These are phyloP conservation scores for Lasioglossum villosulum DNA, from an alignment of 2,888 invertebrate genomes.

Conservation along the genomic window DNA sequence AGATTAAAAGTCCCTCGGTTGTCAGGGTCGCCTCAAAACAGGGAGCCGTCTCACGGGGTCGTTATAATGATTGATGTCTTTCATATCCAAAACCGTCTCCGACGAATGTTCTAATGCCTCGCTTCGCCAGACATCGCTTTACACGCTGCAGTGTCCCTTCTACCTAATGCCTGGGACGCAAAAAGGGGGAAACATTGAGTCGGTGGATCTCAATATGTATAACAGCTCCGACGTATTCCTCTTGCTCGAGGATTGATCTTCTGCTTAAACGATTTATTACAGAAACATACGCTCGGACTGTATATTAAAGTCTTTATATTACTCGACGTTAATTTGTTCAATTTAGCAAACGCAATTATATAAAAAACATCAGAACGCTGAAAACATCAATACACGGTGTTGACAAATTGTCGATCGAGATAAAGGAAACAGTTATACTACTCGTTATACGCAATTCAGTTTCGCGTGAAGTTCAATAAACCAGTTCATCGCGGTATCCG, in stretches of 20 bases:
- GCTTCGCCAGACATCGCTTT: conserved; percentile 47
- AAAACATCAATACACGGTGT: too few relatives aligned
- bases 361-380: too few relatives aligned
- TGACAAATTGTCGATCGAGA: too few relatives aligned
- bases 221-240: neutral
- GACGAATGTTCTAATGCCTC: conserved; percentile 60
- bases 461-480: neutral
- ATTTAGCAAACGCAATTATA: too few relatives aligned
- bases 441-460: neutral
- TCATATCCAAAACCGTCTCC: conserved; percentile 63
- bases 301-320: too few relatives aligned
- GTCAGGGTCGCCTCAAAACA: conserved; percentile 60
- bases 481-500: neutral
- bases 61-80: conserved; percentile 68
- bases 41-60: conserved; percentile 55
- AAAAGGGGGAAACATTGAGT: conserved; percentile 19
- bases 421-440: too few relatives aligned
- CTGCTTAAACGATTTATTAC: neutral
- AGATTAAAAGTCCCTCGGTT: conserved; percentile 65
- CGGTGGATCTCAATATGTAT: conserved; percentile 22
- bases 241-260: neutral
- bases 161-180: conserved; percentile 5
- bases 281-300: too few relatives aligned
- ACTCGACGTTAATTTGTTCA: too few relatives aligned
- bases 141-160: conserved; percentile 47